Percentiles rank a stretch among this genome's conserved stretches.
phyloP scores from a whole-genome alignment of 2,797 vertebrate species.

The Anguilla obscura region DNA sequence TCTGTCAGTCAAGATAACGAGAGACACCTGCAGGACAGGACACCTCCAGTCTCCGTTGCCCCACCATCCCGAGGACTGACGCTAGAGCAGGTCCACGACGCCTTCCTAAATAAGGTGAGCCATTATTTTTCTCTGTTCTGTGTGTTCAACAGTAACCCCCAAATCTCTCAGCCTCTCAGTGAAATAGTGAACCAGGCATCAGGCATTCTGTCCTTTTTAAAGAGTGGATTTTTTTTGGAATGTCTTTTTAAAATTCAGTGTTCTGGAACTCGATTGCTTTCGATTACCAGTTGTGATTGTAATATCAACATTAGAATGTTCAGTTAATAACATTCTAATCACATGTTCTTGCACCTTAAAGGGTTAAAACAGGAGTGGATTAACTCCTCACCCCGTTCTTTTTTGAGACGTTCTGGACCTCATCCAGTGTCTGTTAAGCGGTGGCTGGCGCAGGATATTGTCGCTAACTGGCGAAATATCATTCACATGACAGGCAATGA shows the following conservation, averaged over 20 bases:
- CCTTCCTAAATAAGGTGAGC: slow-evolving; percentile 68
- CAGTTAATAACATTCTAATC: too few species aligned
- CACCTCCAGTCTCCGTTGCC: not conserved
- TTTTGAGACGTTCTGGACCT: slow-evolving; percentile 18
- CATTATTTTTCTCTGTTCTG: not conserved
- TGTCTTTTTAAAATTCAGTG: too few species aligned
- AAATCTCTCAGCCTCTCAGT: not conserved
- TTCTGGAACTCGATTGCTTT: too few species aligned
- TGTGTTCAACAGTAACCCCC: not conserved
- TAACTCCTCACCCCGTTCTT: not conserved
- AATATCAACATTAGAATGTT: too few species aligned
- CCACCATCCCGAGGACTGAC: slow-evolving; percentile 40
- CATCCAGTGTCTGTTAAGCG: slow-evolving; percentile 55
- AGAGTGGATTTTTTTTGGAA: too few species aligned
- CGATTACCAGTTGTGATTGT: too few species aligned
- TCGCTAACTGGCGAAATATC: slow-evolving; percentile 70
- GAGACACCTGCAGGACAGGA: slow-evolving; percentile 41
- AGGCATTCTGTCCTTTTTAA: not conserved
- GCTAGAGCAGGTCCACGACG: slow-evolving; percentile 55
- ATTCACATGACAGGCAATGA: slow-evolving; percentile 67
- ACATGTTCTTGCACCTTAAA: too few species aligned
- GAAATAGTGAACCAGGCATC: not conserved
- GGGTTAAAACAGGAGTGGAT: not conserved
- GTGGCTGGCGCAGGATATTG: slow-evolving; percentile 61
- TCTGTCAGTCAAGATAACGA: slow-evolving; percentile 37